Percentiles rank a stretch among this genome's conserved stretches.
Evolutionary conservation across 2,113 vertebrate species (phyloP).

Genomic region (Pterocles burchelli): DNA sequence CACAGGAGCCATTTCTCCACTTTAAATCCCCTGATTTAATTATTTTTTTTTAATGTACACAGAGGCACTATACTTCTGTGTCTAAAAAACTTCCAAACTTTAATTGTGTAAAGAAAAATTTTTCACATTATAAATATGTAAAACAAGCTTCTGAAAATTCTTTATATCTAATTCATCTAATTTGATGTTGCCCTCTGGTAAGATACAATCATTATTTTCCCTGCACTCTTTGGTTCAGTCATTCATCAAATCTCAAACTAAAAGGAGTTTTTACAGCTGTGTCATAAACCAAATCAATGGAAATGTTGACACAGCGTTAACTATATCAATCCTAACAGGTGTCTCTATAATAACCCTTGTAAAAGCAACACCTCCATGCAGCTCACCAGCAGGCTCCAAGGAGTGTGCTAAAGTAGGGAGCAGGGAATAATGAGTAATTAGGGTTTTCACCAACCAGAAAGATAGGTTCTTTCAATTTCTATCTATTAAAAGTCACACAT

Average conservation of each 20-base stretch:
- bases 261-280: constrained; percentile 82
- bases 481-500: constrained; percentile 23
- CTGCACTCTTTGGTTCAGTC: constrained; percentile 53
- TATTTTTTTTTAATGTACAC: constrained; percentile 1
- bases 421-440: constrained; percentile 56
- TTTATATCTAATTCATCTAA: constrained; percentile 39
- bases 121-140: constrained; percentile 16
- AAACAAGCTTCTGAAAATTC: constrained; percentile 66
- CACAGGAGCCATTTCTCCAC: constrained; percentile 17
- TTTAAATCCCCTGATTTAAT: neutral
- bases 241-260: constrained; percentile 70
- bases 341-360: constrained; percentile 74
- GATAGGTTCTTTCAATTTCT: constrained; percentile 46
- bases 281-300: constrained; percentile 79
- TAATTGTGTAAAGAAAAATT: constrained; percentile 11
- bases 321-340: constrained; percentile 76
- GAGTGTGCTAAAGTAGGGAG: constrained; percentile 35
- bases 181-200: constrained; percentile 58
- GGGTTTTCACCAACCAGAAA: constrained; percentile 29
- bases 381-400: constrained; percentile 46
- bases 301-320: constrained; percentile 78
- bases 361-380: constrained; percentile 75
- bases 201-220: constrained; percentile 47
- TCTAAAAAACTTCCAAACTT: constrained; percentile 12
- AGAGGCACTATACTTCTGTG: neutral